A percentile compares a stretch with the other conserved stretches of the same genome.
These are phyloP conservation scores for Morone saxatilis DNA, from an alignment of 2,113 vertebrate species.

Conservation along the genomic window DNA sequence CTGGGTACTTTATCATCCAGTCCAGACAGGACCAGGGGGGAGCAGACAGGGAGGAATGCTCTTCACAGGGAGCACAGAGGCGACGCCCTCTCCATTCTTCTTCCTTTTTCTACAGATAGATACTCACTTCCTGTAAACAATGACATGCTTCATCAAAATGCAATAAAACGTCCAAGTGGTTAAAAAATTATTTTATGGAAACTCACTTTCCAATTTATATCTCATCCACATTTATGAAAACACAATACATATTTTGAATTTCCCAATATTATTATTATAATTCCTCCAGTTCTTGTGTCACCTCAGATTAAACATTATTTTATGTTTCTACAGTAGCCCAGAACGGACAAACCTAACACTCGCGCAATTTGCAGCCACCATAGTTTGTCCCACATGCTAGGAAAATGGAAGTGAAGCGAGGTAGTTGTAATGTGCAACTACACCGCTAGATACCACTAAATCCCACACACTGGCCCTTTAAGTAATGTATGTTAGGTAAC, in stretches of 20 bases:
- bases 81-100: constrained; percentile 10
- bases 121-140: constrained; percentile 14
- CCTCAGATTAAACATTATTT: too few species aligned
- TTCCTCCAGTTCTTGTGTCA: not conserved
- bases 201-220: not conserved
- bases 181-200: not conserved
- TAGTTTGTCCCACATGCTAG: too few species aligned
- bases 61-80: not conserved
- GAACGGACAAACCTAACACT: too few species aligned
- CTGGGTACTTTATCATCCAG: constrained; percentile 68
- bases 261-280: not conserved
- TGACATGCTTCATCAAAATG: not conserved
- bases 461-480: too few species aligned
- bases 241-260: not conserved
- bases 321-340: too few species aligned
- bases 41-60: constrained; percentile 30
- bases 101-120: constrained; percentile 12
- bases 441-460: too few species aligned
- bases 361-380: too few species aligned
- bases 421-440: too few species aligned
- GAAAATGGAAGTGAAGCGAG: too few species aligned
- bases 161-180: not conserved
- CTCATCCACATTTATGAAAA: not conserved
- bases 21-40: constrained; percentile 40
- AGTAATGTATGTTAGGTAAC: too few species aligned